phyloP scores from a whole-genome alignment of 2,113 vertebrate species.

The Neotragus moschatus region DNA sequence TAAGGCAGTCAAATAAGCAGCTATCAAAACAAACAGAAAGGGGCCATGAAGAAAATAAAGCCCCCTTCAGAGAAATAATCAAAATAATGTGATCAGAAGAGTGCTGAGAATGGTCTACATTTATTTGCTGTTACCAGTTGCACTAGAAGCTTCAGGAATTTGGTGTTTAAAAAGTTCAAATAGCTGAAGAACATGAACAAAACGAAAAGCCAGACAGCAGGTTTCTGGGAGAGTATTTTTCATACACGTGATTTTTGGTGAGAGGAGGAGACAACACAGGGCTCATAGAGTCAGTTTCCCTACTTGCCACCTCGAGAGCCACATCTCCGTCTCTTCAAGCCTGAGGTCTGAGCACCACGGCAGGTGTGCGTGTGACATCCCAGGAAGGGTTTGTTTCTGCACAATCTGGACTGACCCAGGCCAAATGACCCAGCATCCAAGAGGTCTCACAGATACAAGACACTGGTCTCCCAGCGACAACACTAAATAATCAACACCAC shows the following conservation, averaged over 20 bases:
- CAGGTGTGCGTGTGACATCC: fast-evolving
- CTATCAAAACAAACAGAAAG: not conserved
- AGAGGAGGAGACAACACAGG: not conserved
- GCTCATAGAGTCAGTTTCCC: not conserved
- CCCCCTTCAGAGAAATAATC: not conserved
- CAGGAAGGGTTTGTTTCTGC: not conserved
- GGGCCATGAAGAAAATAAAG: not conserved
- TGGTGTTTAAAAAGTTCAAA: not conserved
- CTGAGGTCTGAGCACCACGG: not conserved
- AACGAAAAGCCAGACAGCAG: not conserved
- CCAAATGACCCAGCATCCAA: not conserved
- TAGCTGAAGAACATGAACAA: not conserved
- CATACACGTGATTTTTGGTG: not conserved
- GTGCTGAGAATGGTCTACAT: not conserved
- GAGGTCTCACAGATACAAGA: not conserved
- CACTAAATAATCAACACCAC: not conserved
- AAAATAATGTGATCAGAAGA: not conserved
- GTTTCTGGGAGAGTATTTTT: not conserved
- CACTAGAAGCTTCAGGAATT: not conserved
- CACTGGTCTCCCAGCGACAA: not conserved
- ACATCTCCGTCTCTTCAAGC: not conserved
- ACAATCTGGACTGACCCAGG: not conserved
- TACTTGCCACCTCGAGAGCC: not conserved
- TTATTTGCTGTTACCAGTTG: not conserved
- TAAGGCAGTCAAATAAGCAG: not conserved